Evolutionary conservation across 2,113 vertebrate genomes (phyloP), one percentile per base, ranked within the genome.

Genomic region (Nothobranchius furzeri): DNA sequence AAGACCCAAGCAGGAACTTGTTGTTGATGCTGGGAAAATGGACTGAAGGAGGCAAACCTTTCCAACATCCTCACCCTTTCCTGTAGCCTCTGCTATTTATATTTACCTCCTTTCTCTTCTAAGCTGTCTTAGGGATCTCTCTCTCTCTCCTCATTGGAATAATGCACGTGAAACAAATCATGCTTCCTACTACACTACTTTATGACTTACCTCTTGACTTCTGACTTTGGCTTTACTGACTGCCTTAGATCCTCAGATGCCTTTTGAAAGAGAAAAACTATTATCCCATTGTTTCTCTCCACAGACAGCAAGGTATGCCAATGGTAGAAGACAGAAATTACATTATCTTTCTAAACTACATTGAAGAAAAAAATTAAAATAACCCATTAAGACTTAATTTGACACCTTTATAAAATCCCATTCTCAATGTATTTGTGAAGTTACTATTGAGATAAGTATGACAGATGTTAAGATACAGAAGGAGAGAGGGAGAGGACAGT

Each of bases 171-270:
- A 40, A 37, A 59, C n/a, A 59, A 59, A 1, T 6, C 11, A 24
- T 46, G 2, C 12, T 45, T 25, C n/a, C 20, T 13, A 12, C 40
- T 25, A 45, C 57, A 59, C 55, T 42, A 36, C 9, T 57, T 57
- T 42, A 57, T 25, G 40, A 59, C 57, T 25, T 59, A 59, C 57
- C 12, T 59, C 42, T n/a, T n/a, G 42, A 45, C 42, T 45, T 59
- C 10, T 6, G 40, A 12, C 40, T 59, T 59, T 43, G 56, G 37
- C 55, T 58, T 58, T 58, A 58, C 17, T 42, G 56, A 12, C 35
- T 40, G 36, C 55, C 55, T 42, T 36, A 42, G 55, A 57, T 42
- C 55, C 15, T 57, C 55, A 42, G 36, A 36, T 57, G 9, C 15
- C 55, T 57, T 40, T 57, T 42, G 15, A 57, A 36, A 57, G 2